Evolutionary conservation across 2,888 invertebrate genomes (phyloP), one percentile per base, ranked within the genome.

Genomic region (Psylliodes chrysocephalus): DNA sequence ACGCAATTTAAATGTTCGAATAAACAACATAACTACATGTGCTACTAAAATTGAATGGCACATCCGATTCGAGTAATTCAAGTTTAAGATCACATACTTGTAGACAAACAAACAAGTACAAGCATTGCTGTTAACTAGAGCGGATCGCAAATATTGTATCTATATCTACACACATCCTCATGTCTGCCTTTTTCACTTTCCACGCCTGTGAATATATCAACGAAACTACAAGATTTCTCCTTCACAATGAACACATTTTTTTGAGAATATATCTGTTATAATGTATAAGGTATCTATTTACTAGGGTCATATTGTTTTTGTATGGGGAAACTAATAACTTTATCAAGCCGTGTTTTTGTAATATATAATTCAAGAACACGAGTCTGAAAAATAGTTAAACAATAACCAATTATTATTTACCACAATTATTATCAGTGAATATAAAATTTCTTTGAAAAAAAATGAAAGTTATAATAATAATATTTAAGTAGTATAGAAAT

Each of bases 161-260:
- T 18, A 7, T 19, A 44, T 44, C 44, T 17, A 44, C 17, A 44
- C 15, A 17, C 17, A 40, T 40, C 40, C 40, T 40, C 7, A 25
- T 25, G 25, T 25, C 25, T 25, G 30, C 2, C 44, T 17, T 44
- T 44, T 44, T 44, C 44, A 19, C 44, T 44, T 44, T 44, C 44
- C 44, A 44, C 19, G 8, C 44, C 19, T 44, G 44, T 14, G 44
- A 44, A 3, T 30, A 8, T 30, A 6, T 30, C 30, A 30, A 30
- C 30, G 30, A 30, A 30, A 44, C 17, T 44, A 8, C 17, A 44
- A 44, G 44, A 44, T 44, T 44, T 44, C 44, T 44, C 44, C 44
- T 44, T 14, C 1, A 19, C 44, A 17, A 19, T 19, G 44, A 44
- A 44, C 15, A 44, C 7, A 19, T 44, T 44, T 44, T 18, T 18